These are phyloP conservation scores for Mirounga angustirostris DNA, from an alignment of 2,113 vertebrate species.

Conservation along the genomic window DNA sequence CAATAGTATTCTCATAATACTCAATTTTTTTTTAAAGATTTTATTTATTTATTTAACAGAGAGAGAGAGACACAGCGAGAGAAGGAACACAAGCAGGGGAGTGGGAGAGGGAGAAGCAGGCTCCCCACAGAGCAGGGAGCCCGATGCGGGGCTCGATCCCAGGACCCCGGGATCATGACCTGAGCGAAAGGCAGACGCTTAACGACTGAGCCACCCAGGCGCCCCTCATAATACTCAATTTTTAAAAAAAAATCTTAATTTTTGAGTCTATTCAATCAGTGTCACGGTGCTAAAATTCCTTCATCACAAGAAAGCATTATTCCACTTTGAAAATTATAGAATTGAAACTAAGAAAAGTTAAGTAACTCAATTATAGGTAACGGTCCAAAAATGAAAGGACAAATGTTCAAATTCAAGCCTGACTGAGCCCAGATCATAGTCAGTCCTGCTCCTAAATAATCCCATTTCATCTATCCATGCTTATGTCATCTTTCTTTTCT, in stretches of 20 bases:
- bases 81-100: too few species aligned
- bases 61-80: too few species aligned
- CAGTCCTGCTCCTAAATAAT: background rate
- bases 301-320: background rate
- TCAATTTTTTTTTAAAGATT: background rate
- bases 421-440: background rate
- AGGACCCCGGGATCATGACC: too few species aligned
- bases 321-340: background rate
- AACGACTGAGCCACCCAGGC: too few species aligned
- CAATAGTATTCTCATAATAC: background rate
- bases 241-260: background rate
- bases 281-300: background rate
- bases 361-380: background rate
- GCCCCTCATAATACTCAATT: background rate
- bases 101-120: too few species aligned
- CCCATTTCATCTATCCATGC: background rate
- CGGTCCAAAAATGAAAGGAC: background rate
- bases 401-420: background rate
- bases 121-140: too few species aligned
- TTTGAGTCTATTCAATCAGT: background rate
- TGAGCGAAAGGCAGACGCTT: too few species aligned
- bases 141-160: too few species aligned
- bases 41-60: too few species aligned
- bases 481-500: background rate
- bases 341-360: background rate